These are phyloP conservation scores for Heterocephalus glaber DNA, from an alignment of 2,113 vertebrate species.

Conservation along the genomic window DNA sequence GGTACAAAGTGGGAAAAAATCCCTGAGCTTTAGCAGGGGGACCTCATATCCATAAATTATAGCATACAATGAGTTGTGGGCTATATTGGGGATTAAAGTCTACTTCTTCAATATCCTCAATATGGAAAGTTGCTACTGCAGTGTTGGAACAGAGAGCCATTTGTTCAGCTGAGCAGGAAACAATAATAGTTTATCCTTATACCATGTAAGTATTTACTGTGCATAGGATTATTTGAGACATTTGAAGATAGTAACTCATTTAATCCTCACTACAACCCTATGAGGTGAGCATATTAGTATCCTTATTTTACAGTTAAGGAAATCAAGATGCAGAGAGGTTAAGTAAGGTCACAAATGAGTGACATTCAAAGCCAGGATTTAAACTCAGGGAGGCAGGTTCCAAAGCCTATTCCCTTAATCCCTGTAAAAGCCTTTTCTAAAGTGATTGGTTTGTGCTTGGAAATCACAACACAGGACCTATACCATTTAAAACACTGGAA, in stretches of 20 bases:
- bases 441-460: background rate
- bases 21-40: background rate
- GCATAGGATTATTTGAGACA: background rate
- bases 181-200: background rate
- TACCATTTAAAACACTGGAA: background rate
- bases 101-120: background rate
- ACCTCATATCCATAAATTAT: background rate
- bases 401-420: background rate
- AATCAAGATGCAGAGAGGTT: background rate
- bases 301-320: background rate
- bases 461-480: background rate
- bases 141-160: background rate
- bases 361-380: background rate
- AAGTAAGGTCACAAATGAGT: background rate
- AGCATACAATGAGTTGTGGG: background rate
- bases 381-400: background rate
- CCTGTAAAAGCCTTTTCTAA: background rate
- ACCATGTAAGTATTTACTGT: background rate
- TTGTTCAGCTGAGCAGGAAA: background rate
- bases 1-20: background rate
- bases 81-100: too few species aligned
- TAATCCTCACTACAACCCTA: background rate
- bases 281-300: background rate
- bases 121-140: background rate
- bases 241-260: background rate